Percentiles rank a stretch among this genome's conserved stretches.
phyloP scores from a whole-genome alignment of 2,797 vertebrate genomes.

The Phataginus tricuspis region DNA sequence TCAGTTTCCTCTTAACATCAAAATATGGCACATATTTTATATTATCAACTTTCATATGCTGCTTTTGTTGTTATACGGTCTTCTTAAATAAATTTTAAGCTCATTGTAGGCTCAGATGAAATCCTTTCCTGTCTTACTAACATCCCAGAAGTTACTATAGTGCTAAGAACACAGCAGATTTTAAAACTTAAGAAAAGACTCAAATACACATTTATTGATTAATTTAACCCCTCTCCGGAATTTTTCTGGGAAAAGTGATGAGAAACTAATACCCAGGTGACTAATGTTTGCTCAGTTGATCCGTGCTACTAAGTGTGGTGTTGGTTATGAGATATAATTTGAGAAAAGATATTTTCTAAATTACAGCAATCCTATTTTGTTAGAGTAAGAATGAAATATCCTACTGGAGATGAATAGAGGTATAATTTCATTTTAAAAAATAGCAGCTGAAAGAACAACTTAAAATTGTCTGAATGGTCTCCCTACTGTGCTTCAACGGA shows the following conservation, averaged over 20 bases:
- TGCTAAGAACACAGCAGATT: neutral
- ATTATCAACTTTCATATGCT: neutral
- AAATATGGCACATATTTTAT: neutral
- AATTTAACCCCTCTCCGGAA: neutral
- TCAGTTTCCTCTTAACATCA: neutral
- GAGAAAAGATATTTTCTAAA: neutral
- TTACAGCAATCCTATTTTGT: neutral
- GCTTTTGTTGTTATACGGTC: neutral
- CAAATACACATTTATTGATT: neutral
- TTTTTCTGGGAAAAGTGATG: neutral
- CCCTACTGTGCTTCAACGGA: neutral
- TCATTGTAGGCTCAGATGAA: neutral
- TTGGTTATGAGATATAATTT: neutral
- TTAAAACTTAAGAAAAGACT: neutral
- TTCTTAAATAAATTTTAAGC: neutral
- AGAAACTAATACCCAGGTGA: neutral
- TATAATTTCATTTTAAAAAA: conserved; percentile 22
- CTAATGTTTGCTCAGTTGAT: neutral
- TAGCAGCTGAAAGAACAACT: neutral
- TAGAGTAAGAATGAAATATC: neutral
- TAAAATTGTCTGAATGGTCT: neutral
- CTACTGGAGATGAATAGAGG: neutral
- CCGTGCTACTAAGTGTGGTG: neutral
- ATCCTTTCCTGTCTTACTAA: neutral
- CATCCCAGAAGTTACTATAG: neutral